These are phyloP conservation scores for Acrobasis suavella DNA, from an alignment of 2,888 invertebrate genomes.

Conservation along the genomic window DNA sequence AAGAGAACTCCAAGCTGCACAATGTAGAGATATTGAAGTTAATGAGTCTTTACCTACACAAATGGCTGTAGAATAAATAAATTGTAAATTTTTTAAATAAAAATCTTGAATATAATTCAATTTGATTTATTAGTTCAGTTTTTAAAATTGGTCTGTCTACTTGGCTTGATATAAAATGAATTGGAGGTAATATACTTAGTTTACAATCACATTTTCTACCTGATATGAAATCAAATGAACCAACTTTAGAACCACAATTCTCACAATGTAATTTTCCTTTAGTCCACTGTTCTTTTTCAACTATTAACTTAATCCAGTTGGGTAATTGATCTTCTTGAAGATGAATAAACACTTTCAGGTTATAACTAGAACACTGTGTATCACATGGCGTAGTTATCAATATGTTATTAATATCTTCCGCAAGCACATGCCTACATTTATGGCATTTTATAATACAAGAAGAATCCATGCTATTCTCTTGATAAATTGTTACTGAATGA, in stretches of 20 bases:
- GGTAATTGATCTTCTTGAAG: constrained; percentile 82
- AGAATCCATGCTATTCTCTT: constrained; percentile 30
- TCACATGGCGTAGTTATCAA: constrained; percentile 38
- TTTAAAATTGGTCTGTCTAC: constrained; percentile 73
- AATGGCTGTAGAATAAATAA: constrained; percentile 65
- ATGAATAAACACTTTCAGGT: constrained; percentile 67
- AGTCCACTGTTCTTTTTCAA: constrained; percentile 83
- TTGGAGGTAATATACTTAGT: constrained; percentile 77
- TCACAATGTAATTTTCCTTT: constrained; percentile 86
- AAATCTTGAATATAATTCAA: constrained; percentile 9
- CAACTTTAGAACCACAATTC: constrained; percentile 83
- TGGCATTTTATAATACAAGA: constrained; percentile 62
- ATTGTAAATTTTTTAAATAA: constrained; percentile 27
- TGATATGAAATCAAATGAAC: constrained; percentile 85
- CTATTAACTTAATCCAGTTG: constrained; percentile 76
- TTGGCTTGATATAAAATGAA: constrained; percentile 85
- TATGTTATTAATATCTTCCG: constrained; percentile 44
- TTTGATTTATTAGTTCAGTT: constrained; percentile 14
- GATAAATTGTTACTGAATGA: not conserved
- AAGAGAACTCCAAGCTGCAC: constrained; percentile 91
- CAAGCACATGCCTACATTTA: constrained; percentile 68
- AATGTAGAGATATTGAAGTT: constrained; percentile 88
- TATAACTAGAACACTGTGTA: constrained; percentile 55
- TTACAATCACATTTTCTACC: constrained; percentile 85
- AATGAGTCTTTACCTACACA: constrained; percentile 53